phyloP scores from a whole-genome alignment of 2,888 invertebrate genomes.

The Choristoneura rosaceana region DNA sequence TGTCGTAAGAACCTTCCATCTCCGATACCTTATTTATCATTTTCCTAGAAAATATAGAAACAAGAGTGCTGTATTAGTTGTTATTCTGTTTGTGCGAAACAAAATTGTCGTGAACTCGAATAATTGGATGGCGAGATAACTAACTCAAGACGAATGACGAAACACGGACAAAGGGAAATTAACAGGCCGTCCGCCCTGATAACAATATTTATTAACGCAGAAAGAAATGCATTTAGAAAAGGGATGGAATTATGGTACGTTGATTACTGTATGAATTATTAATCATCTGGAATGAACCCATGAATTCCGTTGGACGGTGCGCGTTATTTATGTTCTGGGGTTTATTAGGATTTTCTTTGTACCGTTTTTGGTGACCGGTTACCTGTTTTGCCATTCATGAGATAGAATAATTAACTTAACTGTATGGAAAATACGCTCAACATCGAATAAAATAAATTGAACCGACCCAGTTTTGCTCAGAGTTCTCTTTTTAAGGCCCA shows the following conservation, averaged over 20 bases:
- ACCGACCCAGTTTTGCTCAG: neutral
- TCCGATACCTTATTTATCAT: neutral
- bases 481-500: too few relatives aligned
- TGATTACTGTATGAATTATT: constrained; percentile 41
- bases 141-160: constrained; percentile 4
- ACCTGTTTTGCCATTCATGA: constrained; percentile 35
- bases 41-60: neutral
- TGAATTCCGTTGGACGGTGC: constrained; percentile 21
- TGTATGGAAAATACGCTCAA: neutral
- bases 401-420: constrained; percentile 5
- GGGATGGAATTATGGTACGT: constrained; percentile 31
- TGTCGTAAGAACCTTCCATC: neutral
- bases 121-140: constrained; percentile 18
- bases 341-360: constrained; percentile 37
- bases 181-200: constrained; percentile 16
- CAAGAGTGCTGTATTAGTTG: neutral
- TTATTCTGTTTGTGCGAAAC: neutral
- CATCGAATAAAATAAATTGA: neutral
- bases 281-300: constrained; percentile 16
- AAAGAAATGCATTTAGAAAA: constrained; percentile 30
- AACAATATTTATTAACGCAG: constrained; percentile 24
- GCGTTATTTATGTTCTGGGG: constrained; percentile 33
- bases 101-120: neutral
- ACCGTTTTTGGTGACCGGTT: constrained; percentile 28
- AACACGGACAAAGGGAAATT: constrained; percentile 16